These are phyloP conservation scores for Oreochromis grahami DNA, from an alignment of 2,797 vertebrate genomes.

Conservation along the genomic window DNA sequence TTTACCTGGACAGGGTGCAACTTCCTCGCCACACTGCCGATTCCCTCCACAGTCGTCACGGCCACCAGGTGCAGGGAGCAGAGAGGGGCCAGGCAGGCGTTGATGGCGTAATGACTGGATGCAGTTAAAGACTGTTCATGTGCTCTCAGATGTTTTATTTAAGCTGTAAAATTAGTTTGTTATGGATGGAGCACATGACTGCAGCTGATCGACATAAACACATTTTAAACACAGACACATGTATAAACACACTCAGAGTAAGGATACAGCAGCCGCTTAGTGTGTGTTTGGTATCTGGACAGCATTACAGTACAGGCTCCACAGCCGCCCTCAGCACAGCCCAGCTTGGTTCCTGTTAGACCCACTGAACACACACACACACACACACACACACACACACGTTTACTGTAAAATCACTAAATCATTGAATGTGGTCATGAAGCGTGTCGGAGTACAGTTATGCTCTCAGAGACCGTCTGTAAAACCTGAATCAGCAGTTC, in stretches of 20 bases:
- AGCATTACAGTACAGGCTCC: constrained; percentile 97
- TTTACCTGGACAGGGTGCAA: constrained; percentile 70
- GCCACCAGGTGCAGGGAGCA: constrained; percentile 88
- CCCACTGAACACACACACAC: constrained; percentile 76
- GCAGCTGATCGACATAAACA: not conserved
- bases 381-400: not conserved
- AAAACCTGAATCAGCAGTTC: not conserved
- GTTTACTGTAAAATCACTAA: not conserved
- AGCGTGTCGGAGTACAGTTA: not conserved
- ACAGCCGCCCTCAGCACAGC: constrained; percentile 94
- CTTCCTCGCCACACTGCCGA: constrained; percentile 69
- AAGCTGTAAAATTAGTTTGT: not conserved
- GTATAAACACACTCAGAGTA: not conserved
- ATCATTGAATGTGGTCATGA: not conserved
- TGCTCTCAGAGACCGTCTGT: not conserved
- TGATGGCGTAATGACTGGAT: constrained; percentile 82
- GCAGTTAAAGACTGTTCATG: not conserved
- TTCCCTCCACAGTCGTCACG: constrained; percentile 74
- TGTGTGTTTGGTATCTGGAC: constrained; percentile 80
- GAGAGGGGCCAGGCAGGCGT: constrained; percentile 89
- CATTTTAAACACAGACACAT: not conserved
- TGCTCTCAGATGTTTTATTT: not conserved
- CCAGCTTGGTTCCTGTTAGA: constrained; percentile 90
- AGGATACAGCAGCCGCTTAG: constrained; percentile 87
- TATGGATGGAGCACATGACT: not conserved